Evolutionary conservation across 2,797 vertebrate genomes (phyloP).

Genomic region (Mus caroli): DNA sequence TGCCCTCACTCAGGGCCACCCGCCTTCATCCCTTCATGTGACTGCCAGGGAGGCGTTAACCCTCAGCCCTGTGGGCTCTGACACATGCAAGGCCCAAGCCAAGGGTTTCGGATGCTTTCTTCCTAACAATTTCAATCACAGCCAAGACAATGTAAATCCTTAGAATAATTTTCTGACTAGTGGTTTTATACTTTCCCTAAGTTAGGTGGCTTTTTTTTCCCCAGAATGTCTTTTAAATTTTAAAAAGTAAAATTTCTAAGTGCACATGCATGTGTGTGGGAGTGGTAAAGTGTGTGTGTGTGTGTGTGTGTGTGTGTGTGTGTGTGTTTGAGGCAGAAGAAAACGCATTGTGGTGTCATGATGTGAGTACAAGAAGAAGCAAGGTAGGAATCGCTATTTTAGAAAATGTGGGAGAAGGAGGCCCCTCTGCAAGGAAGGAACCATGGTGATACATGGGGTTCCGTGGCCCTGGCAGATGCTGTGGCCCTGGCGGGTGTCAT

Average conservation of each 20-base stretch:
- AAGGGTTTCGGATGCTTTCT: neutral
- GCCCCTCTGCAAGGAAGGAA: neutral
- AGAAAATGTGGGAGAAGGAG: neutral
- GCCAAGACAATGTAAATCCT: neutral
- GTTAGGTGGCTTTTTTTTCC: neutral
- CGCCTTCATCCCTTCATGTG: neutral
- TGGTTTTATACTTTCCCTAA: neutral
- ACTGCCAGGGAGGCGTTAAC: neutral
- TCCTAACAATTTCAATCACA: neutral
- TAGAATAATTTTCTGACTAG: neutral
- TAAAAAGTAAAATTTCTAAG: constrained; percentile 30
- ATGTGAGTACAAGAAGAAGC: neutral
- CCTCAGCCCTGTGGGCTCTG: neutral
- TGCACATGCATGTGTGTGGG: too few relatives aligned
- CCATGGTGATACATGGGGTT: rapidly evolving
- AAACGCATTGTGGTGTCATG: rapidly evolving
- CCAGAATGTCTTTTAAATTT: neutral
- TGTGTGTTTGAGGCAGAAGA: neutral
- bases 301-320: neutral
- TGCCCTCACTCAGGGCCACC: neutral
- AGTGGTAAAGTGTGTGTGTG: too few relatives aligned
- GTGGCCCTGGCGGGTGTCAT: too few relatives aligned
- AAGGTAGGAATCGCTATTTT: rapidly evolving
- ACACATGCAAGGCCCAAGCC: too few relatives aligned
- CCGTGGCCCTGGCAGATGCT: neutral